Conservation (phyloP, 2,113 vertebrate genomes). For the Procavia capensis region DNA sequence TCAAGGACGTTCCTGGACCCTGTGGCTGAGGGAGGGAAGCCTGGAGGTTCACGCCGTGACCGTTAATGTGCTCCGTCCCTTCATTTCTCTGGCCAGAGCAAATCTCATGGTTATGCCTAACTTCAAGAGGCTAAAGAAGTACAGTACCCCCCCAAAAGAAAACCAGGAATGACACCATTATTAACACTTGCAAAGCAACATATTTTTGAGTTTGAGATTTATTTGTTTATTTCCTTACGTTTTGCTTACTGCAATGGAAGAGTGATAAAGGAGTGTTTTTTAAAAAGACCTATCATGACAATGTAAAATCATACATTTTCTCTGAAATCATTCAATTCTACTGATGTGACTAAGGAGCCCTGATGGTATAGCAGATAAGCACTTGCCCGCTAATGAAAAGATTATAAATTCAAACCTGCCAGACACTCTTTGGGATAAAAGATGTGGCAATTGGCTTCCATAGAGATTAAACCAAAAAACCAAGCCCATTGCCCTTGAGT, state of each 20-base stretch:
- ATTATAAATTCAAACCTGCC: too few species aligned
- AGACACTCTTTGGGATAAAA: too few species aligned
- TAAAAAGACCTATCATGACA: not conserved
- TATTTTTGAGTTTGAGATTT: not conserved
- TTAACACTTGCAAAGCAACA: not conserved
- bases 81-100: not conserved
- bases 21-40: not conserved
- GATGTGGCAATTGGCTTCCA: too few species aligned
- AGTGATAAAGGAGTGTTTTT: not conserved
- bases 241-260: not conserved
- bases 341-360: not conserved
- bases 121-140: not conserved
- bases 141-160: not conserved
- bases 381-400: too few species aligned
- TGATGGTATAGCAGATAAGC: too few species aligned
- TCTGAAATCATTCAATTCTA: not conserved
- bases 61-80: not conserved
- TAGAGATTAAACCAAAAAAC: too few species aligned
- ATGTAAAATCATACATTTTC: not conserved
- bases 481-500: too few species aligned
- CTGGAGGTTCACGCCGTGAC: not conserved
- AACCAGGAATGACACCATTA: not conserved
- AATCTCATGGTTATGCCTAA: not conserved
- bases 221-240: not conserved
- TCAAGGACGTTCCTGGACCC: not conserved